A percentile compares a stretch with the other conserved stretches of the same genome.
Evolutionary conservation across 1,140 invertebrate species (phyloP).

Genomic region (Meloidogyne hapla): DNA sequence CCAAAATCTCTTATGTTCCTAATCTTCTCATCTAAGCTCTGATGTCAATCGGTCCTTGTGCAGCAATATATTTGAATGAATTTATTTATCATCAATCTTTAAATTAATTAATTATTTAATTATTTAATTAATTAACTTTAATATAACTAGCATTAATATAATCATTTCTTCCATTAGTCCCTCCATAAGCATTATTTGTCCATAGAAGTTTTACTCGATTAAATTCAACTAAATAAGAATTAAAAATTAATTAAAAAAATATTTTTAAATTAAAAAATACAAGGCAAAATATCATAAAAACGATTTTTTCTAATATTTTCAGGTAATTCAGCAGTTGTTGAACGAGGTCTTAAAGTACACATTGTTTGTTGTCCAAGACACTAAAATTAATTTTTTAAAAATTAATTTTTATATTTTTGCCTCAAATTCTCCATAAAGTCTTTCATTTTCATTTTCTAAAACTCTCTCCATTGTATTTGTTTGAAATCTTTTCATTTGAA

Average conservation of each 20-base stretch:
- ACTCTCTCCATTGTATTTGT: constrained; percentile 38
- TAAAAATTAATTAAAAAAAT: constrained; percentile 7
- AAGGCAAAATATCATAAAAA: constrained; percentile 50
- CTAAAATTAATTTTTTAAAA: neutral
- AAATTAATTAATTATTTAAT: neutral
- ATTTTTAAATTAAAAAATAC: constrained; percentile 31
- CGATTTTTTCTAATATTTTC: constrained; percentile 51
- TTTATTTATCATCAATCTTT: constrained; percentile 2
- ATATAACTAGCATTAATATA: constrained; percentile 52
- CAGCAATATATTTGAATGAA: constrained; percentile 40
- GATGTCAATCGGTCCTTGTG: constrained; percentile 44
- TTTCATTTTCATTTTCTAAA: constrained; percentile 44
- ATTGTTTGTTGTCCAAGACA: constrained; percentile 24
- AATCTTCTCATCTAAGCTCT: constrained; percentile 35
- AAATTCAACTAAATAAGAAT: constrained; percentile 44
- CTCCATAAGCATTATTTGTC: constrained; percentile 25
- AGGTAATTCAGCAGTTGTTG: constrained; percentile 35
- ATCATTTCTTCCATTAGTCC: constrained; percentile 29
- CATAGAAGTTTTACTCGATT: constrained; percentile 46
- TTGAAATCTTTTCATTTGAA: neutral
- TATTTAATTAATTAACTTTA: constrained; percentile 14
- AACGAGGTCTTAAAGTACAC: constrained; percentile 14
- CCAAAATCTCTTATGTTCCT: constrained; percentile 62
- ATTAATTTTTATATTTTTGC: constrained; percentile 16
- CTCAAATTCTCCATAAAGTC: constrained; percentile 40